These are phyloP conservation scores for Eupleurogrammus muticus DNA, from an alignment of 2,797 vertebrate genomes.

Conservation along the genomic window DNA sequence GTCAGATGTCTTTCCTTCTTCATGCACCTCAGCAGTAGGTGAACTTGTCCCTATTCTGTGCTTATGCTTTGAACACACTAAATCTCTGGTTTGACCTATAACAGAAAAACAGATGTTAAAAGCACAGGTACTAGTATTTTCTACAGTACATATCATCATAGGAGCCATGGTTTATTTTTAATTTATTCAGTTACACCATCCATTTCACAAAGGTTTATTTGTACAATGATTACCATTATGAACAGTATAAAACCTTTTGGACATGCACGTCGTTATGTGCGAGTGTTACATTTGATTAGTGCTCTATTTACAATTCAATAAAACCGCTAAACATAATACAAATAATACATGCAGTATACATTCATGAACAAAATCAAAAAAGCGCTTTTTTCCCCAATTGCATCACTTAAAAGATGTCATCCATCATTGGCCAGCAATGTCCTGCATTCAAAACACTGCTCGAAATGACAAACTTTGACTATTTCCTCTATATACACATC, in stretches of 20 bases:
- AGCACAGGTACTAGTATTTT: not conserved
- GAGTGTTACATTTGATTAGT: slow-evolving; percentile 70
- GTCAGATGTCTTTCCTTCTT: not conserved
- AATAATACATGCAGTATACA: slow-evolving; percentile 68
- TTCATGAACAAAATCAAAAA: slow-evolving; percentile 48
- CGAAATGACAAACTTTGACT: slow-evolving; percentile 44
- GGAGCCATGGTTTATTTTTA: slow-evolving; percentile 29
- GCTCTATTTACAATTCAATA: slow-evolving; percentile 67
- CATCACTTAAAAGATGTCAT: slow-evolving; percentile 58
- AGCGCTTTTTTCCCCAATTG: slow-evolving; percentile 23
- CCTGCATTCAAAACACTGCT: slow-evolving; percentile 61
- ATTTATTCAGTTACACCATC: slow-evolving; percentile 65
- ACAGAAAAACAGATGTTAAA: slow-evolving; percentile 22
- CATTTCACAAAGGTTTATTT: slow-evolving; percentile 72
- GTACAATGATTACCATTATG: slow-evolving; percentile 68
- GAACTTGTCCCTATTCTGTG: not conserved
- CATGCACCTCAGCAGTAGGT: not conserved
- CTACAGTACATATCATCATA: not conserved
- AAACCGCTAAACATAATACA: slow-evolving; percentile 64
- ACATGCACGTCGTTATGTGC: slow-evolving; percentile 74
- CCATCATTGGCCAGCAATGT: slow-evolving; percentile 84
- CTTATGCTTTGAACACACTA: slow-evolving; percentile 4
- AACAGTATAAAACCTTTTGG: slow-evolving; percentile 73
- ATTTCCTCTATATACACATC: slow-evolving; percentile 46
- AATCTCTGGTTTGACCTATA: slow-evolving; percentile 11